Evolutionary conservation across 1,140 invertebrate genomes (phyloP), one percentile per base, ranked within the genome.

Genomic region (Arctopsyche grandis): DNA sequence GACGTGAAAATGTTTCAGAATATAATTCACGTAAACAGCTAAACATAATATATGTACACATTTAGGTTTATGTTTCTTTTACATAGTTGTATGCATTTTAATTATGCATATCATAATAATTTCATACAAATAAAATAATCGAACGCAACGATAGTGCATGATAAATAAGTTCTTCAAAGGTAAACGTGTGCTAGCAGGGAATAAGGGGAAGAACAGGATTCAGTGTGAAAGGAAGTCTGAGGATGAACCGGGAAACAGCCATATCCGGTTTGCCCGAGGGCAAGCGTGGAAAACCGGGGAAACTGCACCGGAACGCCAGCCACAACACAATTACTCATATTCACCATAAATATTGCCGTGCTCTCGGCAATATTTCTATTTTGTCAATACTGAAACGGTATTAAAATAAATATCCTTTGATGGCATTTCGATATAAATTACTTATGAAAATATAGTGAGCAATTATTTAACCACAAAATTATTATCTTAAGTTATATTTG

Each of bases 251-350:
- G 71, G 71, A 74, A 74, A 74, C 71, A 74, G 46, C 19, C 48
- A 74, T 74, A 24, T 74, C 71, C 71, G 14, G 44, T 48, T 9
- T 24, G 46, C 22, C 71, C 1, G 46, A n/a, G 22, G 69, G 69
- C 1, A 46, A 16, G 16, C 16, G 38, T 5, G 21, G 5, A 19
- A 46, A 21, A 56, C 4, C 43, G 5, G 14, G 21, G 19, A 24
- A 74, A 74, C 71, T 74, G 71, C 71, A 74, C 44, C 16, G 46
- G 46, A 46, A 48, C 44, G 14, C 24, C 16, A 19, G 5, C 22
- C 29, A 74, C 71, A 29, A 46, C 44, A 56, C 43, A 74, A 74
- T 74, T 74, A 74, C 71, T 74, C 71, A 74, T 56, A 56, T 26
- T 48, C 44, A 56, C 22, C 21, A 22, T 66, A 66, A 74, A 74